Base-by-base conservation (phyloP, 35 echinoderm and acorn worm genomes). In the Lytechinus variegatus region DNA sequence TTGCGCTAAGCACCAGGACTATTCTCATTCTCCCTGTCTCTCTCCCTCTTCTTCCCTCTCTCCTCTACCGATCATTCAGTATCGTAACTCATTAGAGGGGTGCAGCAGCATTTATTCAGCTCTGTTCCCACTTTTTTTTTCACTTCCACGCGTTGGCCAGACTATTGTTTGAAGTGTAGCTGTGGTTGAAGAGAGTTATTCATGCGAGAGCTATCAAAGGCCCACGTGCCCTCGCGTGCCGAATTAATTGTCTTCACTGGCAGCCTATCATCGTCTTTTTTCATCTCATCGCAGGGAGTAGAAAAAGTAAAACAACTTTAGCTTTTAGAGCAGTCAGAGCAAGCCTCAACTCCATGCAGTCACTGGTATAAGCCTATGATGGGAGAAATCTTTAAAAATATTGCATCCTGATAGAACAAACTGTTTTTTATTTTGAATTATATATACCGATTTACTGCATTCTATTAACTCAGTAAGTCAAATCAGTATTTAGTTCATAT, bases 191-290 rank as follows among this genome's bases (percentile, higher is more conserved):
- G 87, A 54, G 87, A 89, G 29, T 54, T 54, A 90, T 90, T 90
- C 88, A 90, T 90, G 10, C 28, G 16, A 44, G 52, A 90, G 88
- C 28, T 90, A 90, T 90, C 88, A 52, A 52, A 44, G 5, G 88
- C 52, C 88, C 88, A 90, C 88, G 88, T 90, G 88, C 29, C 29
- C 88, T 90, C 88, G 88, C 88, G 88, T 90, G 88, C 88, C 88
- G 28, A 44, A 90, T 52, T 10, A 21, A 79, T 79, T 79, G 66
- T 79, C 66, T 79, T 79, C 19, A 79, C 66, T 79, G 66, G 66
- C 66, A 79, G 66, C 66, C 66, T 79, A n/a, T 24, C 66, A 79
- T 79, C 66, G n/a, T 79, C 66, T n/a, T 24, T 24, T 4, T 79
- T 79, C 66, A 19, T 79, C 19, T n/a, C 66, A 79, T n/a, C 24